A percentile compares a stretch with the other conserved stretches of the same genome.
Conservation (phyloP, 30 jellyfish, hydroid and myxozoan species). For the Turritopsis rubra region DNA sequence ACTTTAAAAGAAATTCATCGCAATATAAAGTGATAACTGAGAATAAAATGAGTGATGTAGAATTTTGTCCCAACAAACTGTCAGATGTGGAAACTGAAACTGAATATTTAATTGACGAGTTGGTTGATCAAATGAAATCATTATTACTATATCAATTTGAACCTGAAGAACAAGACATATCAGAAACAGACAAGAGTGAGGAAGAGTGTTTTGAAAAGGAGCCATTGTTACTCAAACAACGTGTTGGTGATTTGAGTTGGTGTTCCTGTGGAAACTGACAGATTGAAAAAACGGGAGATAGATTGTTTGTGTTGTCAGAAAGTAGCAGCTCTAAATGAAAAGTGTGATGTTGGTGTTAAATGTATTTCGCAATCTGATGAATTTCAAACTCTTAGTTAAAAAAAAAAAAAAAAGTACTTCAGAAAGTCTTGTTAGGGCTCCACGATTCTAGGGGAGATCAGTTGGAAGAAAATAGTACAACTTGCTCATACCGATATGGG, state of each 20-base stretch:
- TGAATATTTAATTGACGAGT: not conserved
- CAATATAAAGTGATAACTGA: not conserved
- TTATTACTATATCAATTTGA: not conserved
- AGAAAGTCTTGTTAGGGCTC: not conserved
- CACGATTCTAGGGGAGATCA: not conserved
- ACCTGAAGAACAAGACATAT: not conserved
- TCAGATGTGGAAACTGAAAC: not conserved
- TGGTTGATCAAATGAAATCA: not conserved
- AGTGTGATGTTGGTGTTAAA: not conserved
- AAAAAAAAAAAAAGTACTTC: not conserved
- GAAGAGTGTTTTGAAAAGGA: not conserved
- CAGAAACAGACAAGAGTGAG: not conserved
- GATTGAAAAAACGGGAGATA: not conserved
- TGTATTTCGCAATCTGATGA: not conserved
- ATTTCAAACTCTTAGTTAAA: not conserved
- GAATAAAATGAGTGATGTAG: not conserved
- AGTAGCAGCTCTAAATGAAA: not conserved
- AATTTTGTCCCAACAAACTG: not conserved
- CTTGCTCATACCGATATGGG: constrained; percentile 1
- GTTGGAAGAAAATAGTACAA: too few relatives aligned
- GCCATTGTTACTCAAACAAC: not conserved
- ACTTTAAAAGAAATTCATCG: not conserved
- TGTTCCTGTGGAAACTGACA: not conserved
- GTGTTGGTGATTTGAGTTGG: not conserved
- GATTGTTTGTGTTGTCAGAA: not conserved